Evolutionary conservation across 2,888 invertebrate species (phyloP).

Genomic region (Dinocampus coccinellae): DNA sequence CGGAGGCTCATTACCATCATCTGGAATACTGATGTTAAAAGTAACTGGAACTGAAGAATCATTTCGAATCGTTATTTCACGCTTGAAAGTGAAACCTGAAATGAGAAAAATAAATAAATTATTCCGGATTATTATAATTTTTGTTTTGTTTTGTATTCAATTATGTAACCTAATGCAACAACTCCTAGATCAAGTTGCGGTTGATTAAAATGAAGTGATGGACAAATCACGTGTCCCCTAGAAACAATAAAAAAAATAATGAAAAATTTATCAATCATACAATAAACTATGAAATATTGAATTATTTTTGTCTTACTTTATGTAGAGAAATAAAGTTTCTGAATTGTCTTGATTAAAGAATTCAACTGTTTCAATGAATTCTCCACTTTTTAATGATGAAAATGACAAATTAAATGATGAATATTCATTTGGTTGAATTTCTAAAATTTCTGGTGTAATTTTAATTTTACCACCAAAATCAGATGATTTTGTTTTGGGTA

Average conservation of each 20-base stretch:
- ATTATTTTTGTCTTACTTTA: conserved; percentile 69
- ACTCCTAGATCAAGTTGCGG: conserved; percentile 73
- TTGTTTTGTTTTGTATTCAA: not conserved
- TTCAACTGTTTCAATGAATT: conserved; percentile 75
- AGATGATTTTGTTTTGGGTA: conserved; percentile 69
- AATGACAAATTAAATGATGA: conserved; percentile 73
- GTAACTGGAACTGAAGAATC: conserved; percentile 73
- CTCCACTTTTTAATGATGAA: conserved; percentile 73
- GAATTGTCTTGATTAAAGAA: conserved; percentile 74
- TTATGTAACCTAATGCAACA: conserved; percentile 72
- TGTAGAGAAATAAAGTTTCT: conserved; percentile 72
- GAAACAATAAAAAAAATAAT: conserved; percentile 46
- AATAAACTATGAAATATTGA: not conserved
- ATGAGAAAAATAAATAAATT: not conserved
- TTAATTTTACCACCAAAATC: conserved; percentile 74
- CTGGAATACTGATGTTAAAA: conserved; percentile 70
- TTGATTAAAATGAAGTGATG: conserved; percentile 72
- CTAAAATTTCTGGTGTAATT: conserved; percentile 70
- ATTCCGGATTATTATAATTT: not conserved
- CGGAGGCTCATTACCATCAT: conserved; percentile 73
- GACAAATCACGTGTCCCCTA: conserved; percentile 76
- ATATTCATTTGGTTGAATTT: conserved; percentile 71
- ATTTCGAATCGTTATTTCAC: conserved; percentile 72
- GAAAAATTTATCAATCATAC: conserved; percentile 1
- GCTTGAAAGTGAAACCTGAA: conserved; percentile 71